phyloP scores from a whole-genome alignment of 2,888 invertebrate genomes.

The Anoplius nigerrimus region DNA sequence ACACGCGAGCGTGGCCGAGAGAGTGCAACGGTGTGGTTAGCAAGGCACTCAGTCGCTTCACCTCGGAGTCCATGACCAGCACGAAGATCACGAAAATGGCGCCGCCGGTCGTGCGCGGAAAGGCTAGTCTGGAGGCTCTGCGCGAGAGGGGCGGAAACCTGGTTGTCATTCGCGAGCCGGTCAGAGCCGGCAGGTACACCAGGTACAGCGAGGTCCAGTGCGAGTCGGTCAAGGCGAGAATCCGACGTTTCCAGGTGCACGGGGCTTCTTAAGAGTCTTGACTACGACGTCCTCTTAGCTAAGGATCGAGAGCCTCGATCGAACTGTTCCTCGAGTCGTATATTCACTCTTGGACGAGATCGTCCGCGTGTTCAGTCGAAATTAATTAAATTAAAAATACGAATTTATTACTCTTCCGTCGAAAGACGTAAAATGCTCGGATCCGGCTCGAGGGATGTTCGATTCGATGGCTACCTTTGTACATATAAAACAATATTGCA shows the following conservation, averaged over 20 bases:
- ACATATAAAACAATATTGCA: no score
- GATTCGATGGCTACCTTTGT: no score
- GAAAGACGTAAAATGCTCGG: no score
- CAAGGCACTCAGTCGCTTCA: conserved; percentile 74
- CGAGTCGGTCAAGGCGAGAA: conserved; percentile 76
- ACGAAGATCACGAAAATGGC: conserved; percentile 26
- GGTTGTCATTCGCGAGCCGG: conserved; percentile 76
- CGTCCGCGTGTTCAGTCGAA: neutral
- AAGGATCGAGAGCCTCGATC: neutral
- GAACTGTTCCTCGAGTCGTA: neutral
- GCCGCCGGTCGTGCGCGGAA: conserved; percentile 52
- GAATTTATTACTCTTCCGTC: no score
- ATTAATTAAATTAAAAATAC: no score
- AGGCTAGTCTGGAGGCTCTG: conserved; percentile 73
- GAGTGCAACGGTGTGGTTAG: conserved; percentile 76
- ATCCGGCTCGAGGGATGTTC: no score
- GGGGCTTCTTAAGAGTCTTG: conserved; percentile 63
- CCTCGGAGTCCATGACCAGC: conserved; percentile 54
- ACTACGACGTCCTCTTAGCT: no score
- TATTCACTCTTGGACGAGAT: neutral
- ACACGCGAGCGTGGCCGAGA: conserved; percentile 65
- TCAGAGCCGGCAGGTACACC: conserved; percentile 74
- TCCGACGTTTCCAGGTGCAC: conserved; percentile 74
- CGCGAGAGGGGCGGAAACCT: conserved; percentile 74
- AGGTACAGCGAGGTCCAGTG: conserved; percentile 76